Evolutionary conservation across 1,140 invertebrate genomes (phyloP).

Genomic region (Papilio polyxenes): DNA sequence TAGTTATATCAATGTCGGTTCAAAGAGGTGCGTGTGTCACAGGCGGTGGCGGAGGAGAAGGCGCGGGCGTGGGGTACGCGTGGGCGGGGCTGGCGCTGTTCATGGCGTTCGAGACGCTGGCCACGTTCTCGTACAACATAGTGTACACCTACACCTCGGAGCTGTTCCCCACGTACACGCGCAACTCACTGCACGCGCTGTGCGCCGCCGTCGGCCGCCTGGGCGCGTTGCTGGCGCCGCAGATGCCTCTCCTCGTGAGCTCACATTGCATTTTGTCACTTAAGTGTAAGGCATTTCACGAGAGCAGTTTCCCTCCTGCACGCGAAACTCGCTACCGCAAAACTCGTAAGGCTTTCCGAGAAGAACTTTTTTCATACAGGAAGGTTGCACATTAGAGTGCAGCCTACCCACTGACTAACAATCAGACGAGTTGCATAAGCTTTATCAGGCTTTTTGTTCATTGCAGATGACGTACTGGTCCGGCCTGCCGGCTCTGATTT

Average conservation of each 20-base stretch:
- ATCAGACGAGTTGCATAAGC: neutral
- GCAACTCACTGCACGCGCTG: slow-evolving; percentile 83
- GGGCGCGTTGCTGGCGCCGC: slow-evolving; percentile 84
- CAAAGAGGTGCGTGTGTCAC: neutral
- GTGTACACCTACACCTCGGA: slow-evolving; percentile 87
- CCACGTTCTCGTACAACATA: slow-evolving; percentile 83
- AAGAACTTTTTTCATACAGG: neutral
- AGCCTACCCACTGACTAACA: neutral
- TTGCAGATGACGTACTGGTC: slow-evolving; percentile 67
- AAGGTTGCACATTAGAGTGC: neutral
- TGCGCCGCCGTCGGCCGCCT: slow-evolving; percentile 86
- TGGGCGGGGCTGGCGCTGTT: slow-evolving; percentile 75
- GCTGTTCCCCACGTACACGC: slow-evolving; percentile 85
- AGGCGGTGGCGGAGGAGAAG: neutral
- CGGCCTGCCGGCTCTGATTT: slow-evolving; percentile 65
- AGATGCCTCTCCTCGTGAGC: slow-evolving; percentile 81
- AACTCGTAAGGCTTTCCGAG: neutral
- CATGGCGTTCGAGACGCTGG: slow-evolving; percentile 85
- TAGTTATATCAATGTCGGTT: neutral
- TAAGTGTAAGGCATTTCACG: neutral
- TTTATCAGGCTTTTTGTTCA: slow-evolving; percentile 20
- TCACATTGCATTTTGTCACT: neutral
- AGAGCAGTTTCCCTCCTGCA: neutral
- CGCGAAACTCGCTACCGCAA: neutral
- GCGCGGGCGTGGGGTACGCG: slow-evolving; percentile 55